A percentile compares a stretch with the other conserved stretches of the same genome.
Conservation (phyloP, 2,888 invertebrate genomes). For the Aporophyla lueneburgensis region DNA sequence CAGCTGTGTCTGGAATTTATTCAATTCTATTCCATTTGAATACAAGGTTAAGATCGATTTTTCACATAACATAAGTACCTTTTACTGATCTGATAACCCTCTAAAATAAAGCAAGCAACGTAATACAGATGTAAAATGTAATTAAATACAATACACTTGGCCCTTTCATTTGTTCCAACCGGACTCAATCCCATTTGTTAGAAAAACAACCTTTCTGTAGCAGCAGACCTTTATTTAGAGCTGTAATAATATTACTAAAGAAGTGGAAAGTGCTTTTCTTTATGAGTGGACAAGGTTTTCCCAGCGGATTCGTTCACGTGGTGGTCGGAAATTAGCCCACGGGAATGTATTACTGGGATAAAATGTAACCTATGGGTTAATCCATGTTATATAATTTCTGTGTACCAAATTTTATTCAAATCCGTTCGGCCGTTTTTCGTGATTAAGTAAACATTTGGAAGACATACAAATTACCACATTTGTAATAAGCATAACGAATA, state of each 20-base stretch:
- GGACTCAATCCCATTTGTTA: slow-evolving; percentile 61
- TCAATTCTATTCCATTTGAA: background rate
- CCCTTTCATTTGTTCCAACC: slow-evolving; percentile 10
- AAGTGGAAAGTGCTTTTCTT: background rate
- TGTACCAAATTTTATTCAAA: too few relatives aligned
- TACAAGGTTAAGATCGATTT: background rate
- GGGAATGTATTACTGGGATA: too few relatives aligned
- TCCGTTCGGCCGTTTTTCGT: too few relatives aligned
- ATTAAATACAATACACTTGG: slow-evolving; percentile 40
- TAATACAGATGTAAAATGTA: slow-evolving; percentile 26
- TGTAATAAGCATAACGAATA: too few relatives aligned
- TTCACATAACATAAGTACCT: background rate
- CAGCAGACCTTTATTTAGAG: background rate
- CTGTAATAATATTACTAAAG: background rate
- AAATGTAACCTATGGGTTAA: too few relatives aligned
- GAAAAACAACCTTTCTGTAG: slow-evolving; percentile 46
- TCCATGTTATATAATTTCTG: too few relatives aligned
- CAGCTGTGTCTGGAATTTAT: too few relatives aligned
- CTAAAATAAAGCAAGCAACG: background rate
- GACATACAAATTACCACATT: too few relatives aligned
- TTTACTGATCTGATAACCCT: background rate
- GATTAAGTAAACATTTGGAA: too few relatives aligned
- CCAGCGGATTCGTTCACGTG: too few relatives aligned
- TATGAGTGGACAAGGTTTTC: background rate
- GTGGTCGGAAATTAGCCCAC: too few relatives aligned